Evolutionary conservation across 2,888 invertebrate genomes (phyloP).

Genomic region (Leptopterna dolabrata): DNA sequence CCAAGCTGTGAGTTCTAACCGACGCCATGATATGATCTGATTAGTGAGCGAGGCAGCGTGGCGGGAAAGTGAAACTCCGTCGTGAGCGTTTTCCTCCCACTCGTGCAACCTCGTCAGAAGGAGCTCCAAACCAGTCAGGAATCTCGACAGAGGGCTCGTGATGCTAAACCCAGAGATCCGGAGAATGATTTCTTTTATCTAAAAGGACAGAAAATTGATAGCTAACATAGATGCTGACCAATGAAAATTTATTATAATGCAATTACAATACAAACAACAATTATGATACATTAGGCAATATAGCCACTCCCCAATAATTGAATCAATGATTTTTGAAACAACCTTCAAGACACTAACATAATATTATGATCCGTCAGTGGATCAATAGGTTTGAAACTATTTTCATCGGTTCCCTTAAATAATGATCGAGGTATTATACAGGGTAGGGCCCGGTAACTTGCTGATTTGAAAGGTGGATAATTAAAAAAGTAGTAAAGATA

Average conservation of each 20-base stretch:
- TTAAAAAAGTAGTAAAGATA: too few species aligned
- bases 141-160: constrained; percentile 85
- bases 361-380: too few species aligned
- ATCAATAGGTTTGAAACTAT: too few species aligned
- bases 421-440: too few species aligned
- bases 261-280: not conserved
- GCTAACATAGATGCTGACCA: constrained; percentile 57
- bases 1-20: constrained; percentile 90
- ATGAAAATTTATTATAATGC: not conserved
- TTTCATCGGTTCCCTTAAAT: too few species aligned
- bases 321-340: too few species aligned
- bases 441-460: too few species aligned
- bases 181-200: constrained; percentile 76
- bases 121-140: constrained; percentile 90
- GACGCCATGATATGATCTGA: constrained; percentile 90
- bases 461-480: too few species aligned
- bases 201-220: constrained; percentile 60
- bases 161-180: constrained; percentile 78
- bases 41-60: constrained; percentile 80
- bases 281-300: not conserved
- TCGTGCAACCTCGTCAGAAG: constrained; percentile 73
- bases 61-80: constrained; percentile 82
- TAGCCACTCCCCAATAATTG: too few species aligned
- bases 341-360: too few species aligned
- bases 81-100: constrained; percentile 93